A percentile compares a stretch with the other conserved stretches of the same genome.
These are phyloP conservation scores for Chrysina gloriosa DNA, from an alignment of 2,888 invertebrate genomes.

Conservation along the genomic window DNA sequence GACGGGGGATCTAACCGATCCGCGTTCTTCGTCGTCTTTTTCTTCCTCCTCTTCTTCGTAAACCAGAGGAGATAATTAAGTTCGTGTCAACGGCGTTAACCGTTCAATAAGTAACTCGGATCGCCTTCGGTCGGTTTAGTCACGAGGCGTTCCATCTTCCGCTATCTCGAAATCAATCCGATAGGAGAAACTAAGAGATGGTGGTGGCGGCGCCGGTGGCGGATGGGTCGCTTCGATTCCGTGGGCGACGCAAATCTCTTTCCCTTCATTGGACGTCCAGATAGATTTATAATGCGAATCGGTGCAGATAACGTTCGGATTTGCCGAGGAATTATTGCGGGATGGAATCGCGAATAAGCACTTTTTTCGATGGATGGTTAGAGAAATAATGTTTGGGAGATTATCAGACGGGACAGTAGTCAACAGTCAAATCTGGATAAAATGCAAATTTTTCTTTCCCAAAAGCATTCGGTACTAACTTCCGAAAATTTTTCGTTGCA, in stretches of 20 bases:
- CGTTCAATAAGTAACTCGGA: slow-evolving; percentile 52
- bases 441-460: no score
- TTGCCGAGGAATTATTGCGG: no score
- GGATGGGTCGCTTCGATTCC: neutral
- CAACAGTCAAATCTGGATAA: no score
- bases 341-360: no score
- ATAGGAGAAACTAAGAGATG: slow-evolving; percentile 6
- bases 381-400: no score
- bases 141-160: neutral
- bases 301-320: no score
- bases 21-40: neutral
- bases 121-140: neutral
- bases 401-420: no score
- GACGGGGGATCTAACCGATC: neutral
- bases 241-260: neutral
- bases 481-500: no score
- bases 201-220: neutral
- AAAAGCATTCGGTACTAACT: no score
- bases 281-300: no score
- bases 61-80: slow-evolving; percentile 52
- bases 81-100: slow-evolving; percentile 54
- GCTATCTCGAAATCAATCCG: slow-evolving; percentile 14
- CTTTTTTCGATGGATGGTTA: no score
- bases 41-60: slow-evolving; percentile 40
- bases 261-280: no score